Base-by-base conservation (phyloP, 2,113 vertebrate genomes). In the Scopus umbretta region DNA sequence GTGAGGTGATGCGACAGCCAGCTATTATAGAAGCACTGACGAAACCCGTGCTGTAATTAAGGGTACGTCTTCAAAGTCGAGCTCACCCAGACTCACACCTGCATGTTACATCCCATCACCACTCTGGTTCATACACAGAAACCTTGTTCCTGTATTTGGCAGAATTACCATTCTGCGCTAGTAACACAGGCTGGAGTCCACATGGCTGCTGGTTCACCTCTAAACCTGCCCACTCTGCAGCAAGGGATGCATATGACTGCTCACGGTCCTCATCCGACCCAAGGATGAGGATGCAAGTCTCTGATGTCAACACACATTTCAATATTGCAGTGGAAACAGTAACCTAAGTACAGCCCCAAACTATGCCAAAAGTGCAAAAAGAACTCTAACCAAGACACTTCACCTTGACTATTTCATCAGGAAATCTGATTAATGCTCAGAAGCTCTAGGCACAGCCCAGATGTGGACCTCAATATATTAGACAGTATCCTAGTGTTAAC, bases 171-270 rank as follows among this genome's bases (percentile, higher is more conserved):
- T n/a, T 67, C 21, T 34, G 45, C 45, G 16, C n/a, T 42, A 34
- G 9, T 53, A 32, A 73, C 26, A 25, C 34, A 25, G 21, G 34
- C 29, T 65, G 30, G 16, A 75, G 11, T 29, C 21, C 18, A 43
- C 0, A 1, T 8, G 14, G 32, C 38, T 66, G 19, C 27, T 26
- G 40, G 19, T 29, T 86, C 19, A 27, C 9, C 56, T 40, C 3
- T 12, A 61, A 92, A 86, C 13, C n/a, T 58, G 27, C 3, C 50
- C 3, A 2, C 43, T 59, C 67, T 86, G 10, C n/a, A 49, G 47
- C 0, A 0, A 67, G 45, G 50, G 19, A 34, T 30, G n/a, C 14
- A 34, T 1, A 0, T 26, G 47, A 55, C 21, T 74, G 52, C 22
- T 1, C 2, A 0, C 1, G 7, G n/a, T 52, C 61, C 32, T 34